Base-by-base conservation (phyloP, 2,797 vertebrate genomes). In the Hyperoplus lanceolatus region DNA sequence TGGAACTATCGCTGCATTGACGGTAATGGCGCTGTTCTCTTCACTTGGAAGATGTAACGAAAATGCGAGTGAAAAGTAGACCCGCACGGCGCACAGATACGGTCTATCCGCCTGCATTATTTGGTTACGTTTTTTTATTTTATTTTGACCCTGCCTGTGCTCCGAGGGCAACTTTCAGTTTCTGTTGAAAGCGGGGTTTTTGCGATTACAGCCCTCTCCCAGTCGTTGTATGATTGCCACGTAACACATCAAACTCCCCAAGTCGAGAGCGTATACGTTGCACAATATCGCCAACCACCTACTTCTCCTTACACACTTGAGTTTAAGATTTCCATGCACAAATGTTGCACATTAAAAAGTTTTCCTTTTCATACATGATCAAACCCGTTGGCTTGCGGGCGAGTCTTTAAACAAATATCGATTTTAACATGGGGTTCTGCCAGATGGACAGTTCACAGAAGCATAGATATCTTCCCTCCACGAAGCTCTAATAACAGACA, bases 181-280 rank as follows among this genome's bases (percentile, higher is more conserved):
- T 75, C 29, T 3, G 29, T 72, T 56, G 68, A 58, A 51, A 51
- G 83, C 69, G 58, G 68, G 21, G 54, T 80, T 62, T 63, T 14
- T 49, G 65, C 36, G 78, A 84, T 93, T 92, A 92, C 92, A 94
- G 85, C 90, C 71, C 84, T 77, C 73, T 67, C 75, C 65, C 77
- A 61, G 80, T 79, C 93, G 82, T 50, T 92, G 92, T 85, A 67
- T 87, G 94, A 96, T 91, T 96, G 96, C 96, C 96, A 96, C 96
- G 96, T 96, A 96, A 95, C 92, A 95, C 95, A 94, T 92, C 76
- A 87, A 93, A 91, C 82, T 81, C 70, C 79, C 78, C 77, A 46
- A 74, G 85, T 57, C 66, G 54, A n/a, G 56, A 56, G 18, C 62
- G 29, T 29, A 29, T 29, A 29, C 29, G 74, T 82, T 87, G 81